A percentile compares a stretch with the other conserved stretches of the same genome.
Conservation (phyloP, 1,140 invertebrate species). For the Orius insidiosus region DNA sequence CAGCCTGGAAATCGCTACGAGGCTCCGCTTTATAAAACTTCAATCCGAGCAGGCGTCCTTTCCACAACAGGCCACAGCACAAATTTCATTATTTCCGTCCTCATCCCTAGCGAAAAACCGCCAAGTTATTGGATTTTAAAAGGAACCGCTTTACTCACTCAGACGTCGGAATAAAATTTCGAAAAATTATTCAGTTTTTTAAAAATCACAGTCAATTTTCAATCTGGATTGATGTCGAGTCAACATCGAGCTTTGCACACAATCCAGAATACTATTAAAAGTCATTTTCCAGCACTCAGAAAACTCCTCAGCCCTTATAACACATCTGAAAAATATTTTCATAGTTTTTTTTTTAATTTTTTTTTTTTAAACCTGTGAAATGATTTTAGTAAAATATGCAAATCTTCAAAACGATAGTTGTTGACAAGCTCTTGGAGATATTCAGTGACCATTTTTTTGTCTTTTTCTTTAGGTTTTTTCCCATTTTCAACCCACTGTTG, state of each 20-base stretch:
- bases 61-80: constrained; percentile 80
- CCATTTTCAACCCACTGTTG: constrained; percentile 31
- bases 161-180: constrained; percentile 45
- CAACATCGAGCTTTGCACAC: too few species aligned
- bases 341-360: too few species aligned
- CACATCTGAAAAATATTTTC: too few species aligned
- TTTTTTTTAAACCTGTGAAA: too few species aligned
- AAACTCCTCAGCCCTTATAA: too few species aligned
- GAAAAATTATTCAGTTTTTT: too few species aligned
- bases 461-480: constrained; percentile 28
- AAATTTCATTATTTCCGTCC: constrained; percentile 68
- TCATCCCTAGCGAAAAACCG: constrained; percentile 38
- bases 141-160: constrained; percentile 68
- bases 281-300: too few species aligned
- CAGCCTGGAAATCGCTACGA: constrained; percentile 47
- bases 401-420: too few species aligned
- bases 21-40: constrained; percentile 69
- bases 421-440: constrained; percentile 26
- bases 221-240: too few species aligned
- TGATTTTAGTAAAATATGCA: too few species aligned
- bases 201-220: too few species aligned
- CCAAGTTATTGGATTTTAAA: constrained; percentile 70
- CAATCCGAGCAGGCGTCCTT: constrained; percentile 59
- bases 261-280: too few species aligned
- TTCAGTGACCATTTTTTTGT: constrained; percentile 27